Conservation (phyloP, 2,113 vertebrate genomes). For the Barnardius zonarius region DNA sequence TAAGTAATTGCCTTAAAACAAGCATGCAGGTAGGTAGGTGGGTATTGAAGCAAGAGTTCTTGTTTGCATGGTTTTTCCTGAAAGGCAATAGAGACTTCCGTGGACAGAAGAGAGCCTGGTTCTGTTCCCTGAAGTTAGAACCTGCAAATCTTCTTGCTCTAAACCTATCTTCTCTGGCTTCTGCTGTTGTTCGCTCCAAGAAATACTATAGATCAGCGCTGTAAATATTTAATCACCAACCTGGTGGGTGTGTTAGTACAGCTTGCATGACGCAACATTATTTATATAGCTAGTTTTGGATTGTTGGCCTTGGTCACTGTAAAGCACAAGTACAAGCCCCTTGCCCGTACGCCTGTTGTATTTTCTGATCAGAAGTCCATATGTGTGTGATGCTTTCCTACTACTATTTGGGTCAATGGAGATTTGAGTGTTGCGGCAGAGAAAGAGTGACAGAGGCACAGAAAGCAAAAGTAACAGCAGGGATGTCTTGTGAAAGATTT, state of each 20-base stretch:
- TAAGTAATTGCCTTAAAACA: neutral
- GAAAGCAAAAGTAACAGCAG: neutral
- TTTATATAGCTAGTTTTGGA: neutral
- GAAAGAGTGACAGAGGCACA: neutral
- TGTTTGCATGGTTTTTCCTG: neutral
- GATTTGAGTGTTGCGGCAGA: neutral
- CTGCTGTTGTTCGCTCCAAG: neutral
- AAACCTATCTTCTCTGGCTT: neutral
- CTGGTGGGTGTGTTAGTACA: neutral
- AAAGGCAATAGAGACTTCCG: neutral
- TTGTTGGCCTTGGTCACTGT: neutral
- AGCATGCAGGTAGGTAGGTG: neutral
- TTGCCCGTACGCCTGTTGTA: neutral
- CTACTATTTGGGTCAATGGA: neutral
- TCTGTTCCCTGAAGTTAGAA: neutral
- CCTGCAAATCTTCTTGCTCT: neutral
- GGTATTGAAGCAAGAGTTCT: neutral
- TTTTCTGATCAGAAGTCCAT: neutral
- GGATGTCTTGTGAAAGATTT: neutral
- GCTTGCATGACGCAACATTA: neutral
- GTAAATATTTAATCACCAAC: neutral
- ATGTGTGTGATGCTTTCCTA: neutral
- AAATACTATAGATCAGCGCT: neutral
- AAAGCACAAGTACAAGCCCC: neutral
- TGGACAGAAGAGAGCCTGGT: neutral